phyloP scores from a whole-genome alignment of 2,113 vertebrate genomes.

The Andinoacara biseriatus region DNA sequence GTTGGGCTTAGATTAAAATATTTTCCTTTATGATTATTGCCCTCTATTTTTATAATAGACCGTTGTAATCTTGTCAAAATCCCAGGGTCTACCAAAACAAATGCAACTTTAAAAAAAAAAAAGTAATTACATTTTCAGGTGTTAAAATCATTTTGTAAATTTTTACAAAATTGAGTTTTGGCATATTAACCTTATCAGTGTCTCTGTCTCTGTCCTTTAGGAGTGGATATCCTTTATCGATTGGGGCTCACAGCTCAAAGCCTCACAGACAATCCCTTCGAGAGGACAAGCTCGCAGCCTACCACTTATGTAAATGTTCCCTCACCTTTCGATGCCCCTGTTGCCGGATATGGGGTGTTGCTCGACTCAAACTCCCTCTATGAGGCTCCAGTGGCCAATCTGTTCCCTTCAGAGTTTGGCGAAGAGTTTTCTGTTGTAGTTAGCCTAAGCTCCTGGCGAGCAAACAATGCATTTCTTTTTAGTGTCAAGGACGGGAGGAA shows the following conservation, averaged over 20 bases:
- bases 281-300: conserved; percentile 71
- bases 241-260: conserved; percentile 84
- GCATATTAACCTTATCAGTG: conserved; percentile 2
- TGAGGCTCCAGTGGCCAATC: conserved; percentile 79
- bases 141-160: neutral
- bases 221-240: conserved; percentile 90
- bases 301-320: conserved; percentile 58
- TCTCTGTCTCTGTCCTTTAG: conserved; percentile 78
- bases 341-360: conserved; percentile 82
- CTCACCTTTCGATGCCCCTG: conserved; percentile 76
- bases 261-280: conserved; percentile 73
- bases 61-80: too few relatives aligned
- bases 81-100: too few relatives aligned
- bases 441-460: conserved; percentile 86
- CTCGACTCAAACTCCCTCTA: conserved; percentile 80
- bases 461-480: conserved; percentile 95
- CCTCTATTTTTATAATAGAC: too few relatives aligned
- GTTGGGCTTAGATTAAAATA: neutral
- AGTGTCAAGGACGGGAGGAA: conserved; percentile 85
- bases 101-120: too few relatives aligned
- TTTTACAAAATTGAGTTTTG: neutral
- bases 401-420: conserved; percentile 82
- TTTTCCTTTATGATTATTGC: too few relatives aligned
- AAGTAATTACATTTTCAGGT: neutral
- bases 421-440: conserved; percentile 87